Evolutionary conservation across 1,140 invertebrate genomes (phyloP), one percentile per base, ranked within the genome.

Genomic region (Penaeus indicus): DNA sequence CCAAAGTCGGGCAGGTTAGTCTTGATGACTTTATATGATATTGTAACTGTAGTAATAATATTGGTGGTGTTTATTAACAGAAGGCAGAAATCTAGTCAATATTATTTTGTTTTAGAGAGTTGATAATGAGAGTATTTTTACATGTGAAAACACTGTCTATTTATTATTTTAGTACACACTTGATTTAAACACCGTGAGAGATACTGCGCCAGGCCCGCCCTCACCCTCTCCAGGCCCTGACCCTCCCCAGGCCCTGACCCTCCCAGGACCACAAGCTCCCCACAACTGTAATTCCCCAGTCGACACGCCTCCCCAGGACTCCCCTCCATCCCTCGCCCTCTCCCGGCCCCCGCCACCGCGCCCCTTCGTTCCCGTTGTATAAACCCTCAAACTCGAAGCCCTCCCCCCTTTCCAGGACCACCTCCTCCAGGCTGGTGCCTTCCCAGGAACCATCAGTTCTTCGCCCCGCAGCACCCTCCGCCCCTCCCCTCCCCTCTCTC

Each of bases 71-170:
- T 87, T 87, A 81, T 67, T 87, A 87, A 82, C 79, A 81, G 85
- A 87, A 82, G 85, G 78, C 79, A 82, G 85, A 87, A 81, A 80
- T 87, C 72, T 82, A 81, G 79, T 87, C 78, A 81, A 87, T 87
- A 87, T 87, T 87, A 87, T 87, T 87, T 87, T 87, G 85, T 87
- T 87, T 87, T 87, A 82, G 78, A 87, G 85, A 87, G 85, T 87
- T 87, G 78, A 87, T 81, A 81, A 87, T 87, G 64, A 82, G 79
- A 82, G 85, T 87, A 87, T 87, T 87, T 87, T 87, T 87, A 87
- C 85, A 87, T 82, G 79, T 82, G 78, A 87, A 82, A 80, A 87
- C 79, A 87, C 84, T 84, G 84, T 86, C 84, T 86, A 86, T 86
- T 86, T 86, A 86, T 86, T 75, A 75, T 86, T 86, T 86, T 86